Evolutionary conservation across 1,140 invertebrate species (phyloP), one percentile per base, ranked within the genome.

Genomic region (Drosophila repletoides): DNA sequence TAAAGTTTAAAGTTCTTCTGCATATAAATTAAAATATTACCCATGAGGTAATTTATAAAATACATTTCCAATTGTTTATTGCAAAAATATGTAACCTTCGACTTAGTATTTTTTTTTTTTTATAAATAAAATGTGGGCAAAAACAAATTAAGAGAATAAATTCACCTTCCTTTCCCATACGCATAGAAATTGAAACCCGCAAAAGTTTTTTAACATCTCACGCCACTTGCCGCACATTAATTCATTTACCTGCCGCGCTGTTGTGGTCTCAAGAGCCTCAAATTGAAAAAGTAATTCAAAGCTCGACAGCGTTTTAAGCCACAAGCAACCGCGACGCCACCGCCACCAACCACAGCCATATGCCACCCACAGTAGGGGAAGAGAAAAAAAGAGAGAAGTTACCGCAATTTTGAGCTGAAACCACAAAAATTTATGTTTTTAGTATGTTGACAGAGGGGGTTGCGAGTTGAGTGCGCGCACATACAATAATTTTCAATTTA

Each of bases 401-500:
- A 67, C 53, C 74, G 65, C 74, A 84, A 86, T 86, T 84, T 75
- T 56, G 56, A 71, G 61, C 79, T 74, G 79, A 46, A 84, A 68
- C 80, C 79, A 58, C 74, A 84, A 71, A 74, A 86, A 84, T 86
- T 86, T 86, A 86, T 84, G 74, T 86, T 79, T 67, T 72, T 64
- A 64, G 52, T 64, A 53, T 56, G 36, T 31, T 15, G 58, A 49
- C 19, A 29, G 43, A 15, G 41, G 24, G 15, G 52, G 71, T 52
- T 75, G 76, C 72, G 61, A 83, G 67, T 75, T 65, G 60, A 77
- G 80, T 76, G 80, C 79, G 77, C 71, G 80, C 75, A 86, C 79
- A 84, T 86, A 84, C 79, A 84, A 84, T 84, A 84, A 84, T 84
- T 84, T 84, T 84, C 79, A 84, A 84, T 84, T 84, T 84, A 84